Evolutionary conservation across 2,888 invertebrate species (phyloP).

Genomic region (Steinernema hermaphroditum): DNA sequence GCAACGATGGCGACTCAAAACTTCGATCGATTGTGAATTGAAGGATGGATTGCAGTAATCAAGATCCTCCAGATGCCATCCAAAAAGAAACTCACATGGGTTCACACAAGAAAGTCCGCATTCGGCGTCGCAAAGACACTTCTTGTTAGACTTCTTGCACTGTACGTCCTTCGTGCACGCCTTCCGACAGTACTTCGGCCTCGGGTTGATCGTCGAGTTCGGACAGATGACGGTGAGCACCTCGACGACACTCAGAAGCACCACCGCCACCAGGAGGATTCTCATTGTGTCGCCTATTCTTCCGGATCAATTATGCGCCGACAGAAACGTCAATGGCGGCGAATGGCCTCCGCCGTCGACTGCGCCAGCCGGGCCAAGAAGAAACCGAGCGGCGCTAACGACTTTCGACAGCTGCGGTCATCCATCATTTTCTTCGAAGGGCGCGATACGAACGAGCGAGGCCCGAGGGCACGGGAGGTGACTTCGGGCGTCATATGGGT

Average conservation of each 20-base stretch:
- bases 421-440: conserved; percentile 25
- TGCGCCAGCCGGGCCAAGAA: background rate
- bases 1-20: too few relatives aligned
- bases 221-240: background rate
- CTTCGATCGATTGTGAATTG: too few relatives aligned
- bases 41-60: too few relatives aligned
- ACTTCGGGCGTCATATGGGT: too few relatives aligned
- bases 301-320: background rate
- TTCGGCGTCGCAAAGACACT: conserved; percentile 89
- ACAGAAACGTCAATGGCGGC: background rate
- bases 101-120: conserved; percentile 98
- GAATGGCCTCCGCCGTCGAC: background rate
- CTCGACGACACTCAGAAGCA: too few relatives aligned
- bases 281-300: too few relatives aligned
- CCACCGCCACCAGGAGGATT: too few relatives aligned
- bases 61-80: too few relatives aligned
- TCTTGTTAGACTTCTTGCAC: conserved; percentile 80
- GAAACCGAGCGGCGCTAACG: conserved; percentile 16
- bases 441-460: too few relatives aligned
- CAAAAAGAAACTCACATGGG: conserved; percentile 75
- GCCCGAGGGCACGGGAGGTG: too few relatives aligned
- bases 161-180: conserved; percentile 88
- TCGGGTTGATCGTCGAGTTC: background rate
- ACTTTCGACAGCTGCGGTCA: conserved; percentile 28
- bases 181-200: conserved; percentile 50